Conservation (phyloP, 2,113 vertebrate genomes). For the Ciconia stormi region DNA sequence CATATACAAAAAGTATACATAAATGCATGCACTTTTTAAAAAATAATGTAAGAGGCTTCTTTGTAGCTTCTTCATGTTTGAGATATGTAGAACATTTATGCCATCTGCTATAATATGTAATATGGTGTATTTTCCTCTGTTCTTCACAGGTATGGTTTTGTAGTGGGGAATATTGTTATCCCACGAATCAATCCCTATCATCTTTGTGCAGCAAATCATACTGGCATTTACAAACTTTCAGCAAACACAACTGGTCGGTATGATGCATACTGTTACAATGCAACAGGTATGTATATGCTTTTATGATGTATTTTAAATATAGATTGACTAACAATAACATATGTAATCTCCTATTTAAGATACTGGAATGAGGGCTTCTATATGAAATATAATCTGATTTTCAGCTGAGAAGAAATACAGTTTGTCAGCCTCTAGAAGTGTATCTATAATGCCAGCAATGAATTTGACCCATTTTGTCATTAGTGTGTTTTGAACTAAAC, state of each 20-base stretch:
- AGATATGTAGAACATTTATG: not conserved
- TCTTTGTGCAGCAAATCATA: constrained; percentile 81
- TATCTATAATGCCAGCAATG: not conserved
- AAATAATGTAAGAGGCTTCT: not conserved
- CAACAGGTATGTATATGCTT: constrained; percentile 72
- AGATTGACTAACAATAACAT: not conserved
- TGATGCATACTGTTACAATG: constrained; percentile 87
- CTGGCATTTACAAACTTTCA: constrained; percentile 71
- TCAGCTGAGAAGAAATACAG: not conserved
- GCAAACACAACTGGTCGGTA: constrained; percentile 19
- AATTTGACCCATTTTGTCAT: not conserved
- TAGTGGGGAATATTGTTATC: constrained; percentile 74
- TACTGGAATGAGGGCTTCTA: not conserved
- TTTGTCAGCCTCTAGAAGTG: not conserved
- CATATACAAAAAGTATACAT: not conserved
- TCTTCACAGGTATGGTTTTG: constrained; percentile 84
- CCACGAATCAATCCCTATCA: constrained; percentile 75
- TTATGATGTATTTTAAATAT: not conserved
- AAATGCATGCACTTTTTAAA: not conserved
- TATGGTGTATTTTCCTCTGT: not conserved
- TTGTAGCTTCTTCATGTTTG: not conserved
- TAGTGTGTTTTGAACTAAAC: not conserved
- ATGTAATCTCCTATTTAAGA: not conserved
- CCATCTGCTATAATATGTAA: not conserved
- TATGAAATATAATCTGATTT: not conserved